Conservation (phyloP, 2,797 vertebrate species). For the Octomys mimax region DNA sequence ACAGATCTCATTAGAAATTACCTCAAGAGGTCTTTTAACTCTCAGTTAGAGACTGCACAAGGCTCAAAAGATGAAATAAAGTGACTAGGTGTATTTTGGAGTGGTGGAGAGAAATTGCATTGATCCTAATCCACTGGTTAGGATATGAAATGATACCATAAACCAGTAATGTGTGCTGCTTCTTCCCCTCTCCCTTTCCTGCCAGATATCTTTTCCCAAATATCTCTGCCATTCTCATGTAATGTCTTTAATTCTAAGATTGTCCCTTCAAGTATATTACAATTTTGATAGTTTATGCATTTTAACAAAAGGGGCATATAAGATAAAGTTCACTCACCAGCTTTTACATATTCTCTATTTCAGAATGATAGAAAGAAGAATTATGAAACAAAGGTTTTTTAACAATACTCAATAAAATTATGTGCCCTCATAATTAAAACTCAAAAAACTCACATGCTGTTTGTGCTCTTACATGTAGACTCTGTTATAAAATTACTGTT, state of each 20-base stretch:
- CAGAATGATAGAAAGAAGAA: background rate
- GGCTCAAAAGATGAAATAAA: background rate
- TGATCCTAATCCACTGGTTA: background rate
- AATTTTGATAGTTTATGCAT: background rate
- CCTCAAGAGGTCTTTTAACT: background rate
- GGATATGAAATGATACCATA: background rate
- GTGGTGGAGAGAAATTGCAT: background rate
- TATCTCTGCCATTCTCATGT: background rate
- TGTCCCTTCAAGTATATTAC: constrained; percentile 16
- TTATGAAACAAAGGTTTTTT: background rate
- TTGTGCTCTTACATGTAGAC: constrained; percentile 6
- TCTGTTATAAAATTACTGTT: background rate
- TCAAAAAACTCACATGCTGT: background rate
- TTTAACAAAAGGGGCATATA: constrained; percentile 28
- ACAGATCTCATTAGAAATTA: background rate
- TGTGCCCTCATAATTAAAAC: background rate
- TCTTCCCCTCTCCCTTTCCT: background rate
- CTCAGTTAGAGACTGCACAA: background rate
- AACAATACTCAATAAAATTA: background rate
- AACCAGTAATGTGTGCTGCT: background rate
- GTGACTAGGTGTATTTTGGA: background rate
- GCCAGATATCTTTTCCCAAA: background rate
- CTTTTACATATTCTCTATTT: background rate
- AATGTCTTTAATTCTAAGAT: background rate
- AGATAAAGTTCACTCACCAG: background rate